Percentiles rank a stretch among this genome's conserved stretches.
These are phyloP conservation scores for Carcina quercana DNA, from an alignment of 2,888 invertebrate species.

Conservation along the genomic window DNA sequence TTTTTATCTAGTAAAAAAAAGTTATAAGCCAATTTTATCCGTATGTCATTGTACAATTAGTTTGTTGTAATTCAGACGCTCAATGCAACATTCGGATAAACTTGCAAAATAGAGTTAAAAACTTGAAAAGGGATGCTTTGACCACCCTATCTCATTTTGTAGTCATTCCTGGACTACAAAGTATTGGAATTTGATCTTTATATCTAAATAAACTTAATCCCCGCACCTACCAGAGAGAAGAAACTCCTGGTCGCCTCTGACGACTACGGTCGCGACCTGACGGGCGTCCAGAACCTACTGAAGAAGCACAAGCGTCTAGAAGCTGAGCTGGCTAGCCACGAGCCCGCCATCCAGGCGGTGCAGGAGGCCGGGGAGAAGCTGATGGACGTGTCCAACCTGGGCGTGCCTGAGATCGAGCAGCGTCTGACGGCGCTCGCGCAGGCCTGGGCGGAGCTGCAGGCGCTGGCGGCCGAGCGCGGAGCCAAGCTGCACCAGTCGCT, in stretches of 20 bases:
- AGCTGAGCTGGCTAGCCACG: slow-evolving; percentile 97
- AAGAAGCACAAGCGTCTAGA: slow-evolving; percentile 99
- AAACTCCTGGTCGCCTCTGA: slow-evolving; percentile 97
- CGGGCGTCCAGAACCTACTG: slow-evolving; percentile 97
- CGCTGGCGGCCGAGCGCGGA: slow-evolving; percentile 89
- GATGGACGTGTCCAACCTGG: slow-evolving; percentile 94
- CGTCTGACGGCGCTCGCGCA: slow-evolving; percentile 86
- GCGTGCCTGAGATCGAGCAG: slow-evolving; percentile 94
- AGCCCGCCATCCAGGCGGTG: slow-evolving; percentile 93
- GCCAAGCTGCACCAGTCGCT: slow-evolving; percentile 97
- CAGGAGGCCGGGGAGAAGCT: slow-evolving; percentile 90
- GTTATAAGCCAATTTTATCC: too few species aligned
- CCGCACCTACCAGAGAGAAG: slow-evolving; percentile 88
- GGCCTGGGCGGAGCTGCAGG: slow-evolving; percentile 96
- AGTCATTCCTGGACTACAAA: too few species aligned
- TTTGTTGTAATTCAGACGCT: too few species aligned
- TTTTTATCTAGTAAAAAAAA: too few species aligned
- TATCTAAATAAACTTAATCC: too few species aligned
- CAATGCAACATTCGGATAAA: too few species aligned
- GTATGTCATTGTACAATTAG: too few species aligned
- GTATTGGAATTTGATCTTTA: too few species aligned
- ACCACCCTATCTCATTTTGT: too few species aligned
- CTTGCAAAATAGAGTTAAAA: too few species aligned
- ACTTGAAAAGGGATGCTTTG: too few species aligned
- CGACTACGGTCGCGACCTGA: slow-evolving; percentile 98